These are phyloP conservation scores for Archivesica marissinica DNA, from an alignment of 1,140 invertebrate species.

Conservation along the genomic window DNA sequence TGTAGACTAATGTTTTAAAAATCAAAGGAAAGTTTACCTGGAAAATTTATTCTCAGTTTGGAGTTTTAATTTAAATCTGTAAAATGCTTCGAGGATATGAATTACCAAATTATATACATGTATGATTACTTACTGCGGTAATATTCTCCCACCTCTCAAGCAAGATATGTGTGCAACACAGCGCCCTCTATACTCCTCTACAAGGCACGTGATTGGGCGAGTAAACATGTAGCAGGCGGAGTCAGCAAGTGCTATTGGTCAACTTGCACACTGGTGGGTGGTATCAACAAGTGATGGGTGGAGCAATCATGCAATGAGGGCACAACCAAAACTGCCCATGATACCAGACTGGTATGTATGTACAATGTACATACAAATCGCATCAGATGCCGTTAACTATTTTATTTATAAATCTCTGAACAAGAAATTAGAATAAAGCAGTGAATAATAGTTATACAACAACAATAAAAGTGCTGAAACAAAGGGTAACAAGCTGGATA, in stretches of 20 bases:
- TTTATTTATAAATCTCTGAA: not conserved
- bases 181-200: slow-evolving; percentile 34
- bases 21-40: too few relatives aligned
- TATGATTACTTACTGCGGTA: slow-evolving; percentile 35
- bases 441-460: slow-evolving; percentile 12
- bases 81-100: too few relatives aligned
- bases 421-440: slow-evolving; percentile 12
- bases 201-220: slow-evolving; percentile 22
- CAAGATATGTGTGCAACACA: slow-evolving; percentile 27
- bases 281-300: not conserved
- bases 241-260: slow-evolving; percentile 22
- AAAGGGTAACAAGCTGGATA: not conserved
- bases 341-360: not conserved
- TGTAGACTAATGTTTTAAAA: too few relatives aligned
- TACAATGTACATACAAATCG: not conserved
- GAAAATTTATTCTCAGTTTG: too few relatives aligned
- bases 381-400: not conserved
- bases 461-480: slow-evolving; percentile 35
- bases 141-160: slow-evolving; percentile 34
- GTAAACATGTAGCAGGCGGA: slow-evolving; percentile 36
- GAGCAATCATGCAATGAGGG: slow-evolving; percentile 26
- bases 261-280: too few relatives aligned
- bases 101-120: not conserved
- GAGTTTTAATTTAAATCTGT: too few relatives aligned
- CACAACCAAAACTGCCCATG: not conserved